Conservation (phyloP, 2,113 vertebrate genomes). For the Pheucticus melanocephalus region DNA sequence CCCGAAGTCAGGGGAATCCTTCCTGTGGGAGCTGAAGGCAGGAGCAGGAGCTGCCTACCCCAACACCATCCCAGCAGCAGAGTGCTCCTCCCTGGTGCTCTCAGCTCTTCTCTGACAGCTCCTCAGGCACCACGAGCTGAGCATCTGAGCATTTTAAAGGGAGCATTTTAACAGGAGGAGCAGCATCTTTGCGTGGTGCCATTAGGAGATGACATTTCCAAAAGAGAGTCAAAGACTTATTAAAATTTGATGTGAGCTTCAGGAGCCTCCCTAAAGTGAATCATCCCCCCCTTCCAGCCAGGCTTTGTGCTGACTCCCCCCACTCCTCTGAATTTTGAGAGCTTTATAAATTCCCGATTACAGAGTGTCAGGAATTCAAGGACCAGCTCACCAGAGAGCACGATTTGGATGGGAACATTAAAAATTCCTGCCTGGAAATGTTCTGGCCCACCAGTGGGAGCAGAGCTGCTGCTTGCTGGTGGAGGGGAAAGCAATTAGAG, state of each 20-base stretch:
- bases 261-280: neutral
- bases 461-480: neutral
- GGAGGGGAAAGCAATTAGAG: slow-evolving; percentile 44
- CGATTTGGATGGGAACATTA: neutral
- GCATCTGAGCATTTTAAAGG: neutral
- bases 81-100: neutral
- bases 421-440: neutral
- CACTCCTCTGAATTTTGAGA: neutral
- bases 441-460: neutral
- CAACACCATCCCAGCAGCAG: neutral
- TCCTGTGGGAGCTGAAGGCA: neutral
- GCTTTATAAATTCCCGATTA: neutral
- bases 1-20: neutral
- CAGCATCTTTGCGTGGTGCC: neutral
- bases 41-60: neutral
- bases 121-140: neutral
- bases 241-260: slow-evolving; percentile 14
- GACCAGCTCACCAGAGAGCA: neutral
- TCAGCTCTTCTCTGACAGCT: neutral
- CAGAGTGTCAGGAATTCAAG: neutral
- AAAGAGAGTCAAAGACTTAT: neutral
- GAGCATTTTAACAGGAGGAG: neutral
- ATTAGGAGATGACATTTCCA: slow-evolving; percentile 36
- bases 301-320: neutral
- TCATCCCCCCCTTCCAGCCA: neutral